Evolutionary conservation across 1,140 invertebrate genomes (phyloP).

Genomic region (Rhagoletis zephyria): DNA sequence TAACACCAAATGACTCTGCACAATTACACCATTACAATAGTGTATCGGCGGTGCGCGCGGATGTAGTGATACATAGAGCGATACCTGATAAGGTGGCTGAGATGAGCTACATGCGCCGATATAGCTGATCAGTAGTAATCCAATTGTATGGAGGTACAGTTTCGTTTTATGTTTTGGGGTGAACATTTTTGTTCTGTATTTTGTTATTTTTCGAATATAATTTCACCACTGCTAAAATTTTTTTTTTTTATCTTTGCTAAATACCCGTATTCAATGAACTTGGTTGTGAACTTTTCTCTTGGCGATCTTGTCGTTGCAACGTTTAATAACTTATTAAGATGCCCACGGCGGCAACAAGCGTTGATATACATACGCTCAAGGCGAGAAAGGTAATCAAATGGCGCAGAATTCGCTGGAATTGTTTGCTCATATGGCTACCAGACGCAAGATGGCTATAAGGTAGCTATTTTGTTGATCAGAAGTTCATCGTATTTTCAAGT

Average conservation of each 20-base stretch:
- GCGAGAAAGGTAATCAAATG: background rate
- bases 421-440: conserved; percentile 6
- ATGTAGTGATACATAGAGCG: conserved; percentile 53
- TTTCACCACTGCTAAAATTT: background rate
- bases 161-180: background rate
- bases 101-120: background rate
- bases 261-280: too few species aligned
- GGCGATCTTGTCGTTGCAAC: conserved; percentile 14
- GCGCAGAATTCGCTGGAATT: conserved; percentile 1
- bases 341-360: background rate
- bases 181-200: background rate
- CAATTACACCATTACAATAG: conserved; percentile 54
- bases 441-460: too few species aligned
- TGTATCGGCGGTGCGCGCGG: conserved; percentile 46
- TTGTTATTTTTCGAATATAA: background rate
- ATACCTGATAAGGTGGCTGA: conserved; percentile 56
- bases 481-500: background rate
- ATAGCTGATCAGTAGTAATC: background rate
- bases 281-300: background rate
- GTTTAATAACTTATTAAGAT: conserved; percentile 3
- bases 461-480: too few species aligned
- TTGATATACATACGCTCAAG: background rate
- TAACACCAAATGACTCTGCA: conserved; percentile 53
- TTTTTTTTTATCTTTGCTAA: too few species aligned
- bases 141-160: background rate